Percentiles rank a stretch among this genome's conserved stretches.
phyloP scores from a whole-genome alignment of 2,888 invertebrate genomes.

The Zeuzera pyrina region DNA sequence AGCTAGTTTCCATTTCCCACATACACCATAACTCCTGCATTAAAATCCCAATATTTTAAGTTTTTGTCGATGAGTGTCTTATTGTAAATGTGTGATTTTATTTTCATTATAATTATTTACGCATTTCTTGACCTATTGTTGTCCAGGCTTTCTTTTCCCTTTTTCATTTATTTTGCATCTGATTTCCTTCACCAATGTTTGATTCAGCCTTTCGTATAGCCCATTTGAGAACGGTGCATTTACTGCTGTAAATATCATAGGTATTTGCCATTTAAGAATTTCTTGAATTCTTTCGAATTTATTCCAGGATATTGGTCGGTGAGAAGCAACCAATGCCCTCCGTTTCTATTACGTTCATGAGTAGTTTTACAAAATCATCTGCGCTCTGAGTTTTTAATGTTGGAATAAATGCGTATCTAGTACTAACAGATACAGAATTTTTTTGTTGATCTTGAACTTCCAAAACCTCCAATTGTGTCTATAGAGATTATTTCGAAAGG shows the following conservation, averaged over 20 bases:
- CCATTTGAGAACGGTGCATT: too few species aligned
- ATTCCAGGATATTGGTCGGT: slow-evolving; percentile 22
- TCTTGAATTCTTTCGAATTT: slow-evolving; percentile 20
- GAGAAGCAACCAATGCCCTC: slow-evolving; percentile 9
- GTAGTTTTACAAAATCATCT: slow-evolving; percentile 14
- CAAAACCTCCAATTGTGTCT: slow-evolving; percentile 14
- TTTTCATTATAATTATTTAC: slow-evolving; percentile 23
- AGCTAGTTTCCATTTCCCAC: too few species aligned
- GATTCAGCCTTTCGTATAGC: too few species aligned
- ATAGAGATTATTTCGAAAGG: slow-evolving; percentile 10
- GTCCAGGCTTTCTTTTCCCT: too few species aligned
- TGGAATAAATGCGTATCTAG: slow-evolving; percentile 10
- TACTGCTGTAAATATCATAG: too few species aligned
- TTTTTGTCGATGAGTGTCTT: slow-evolving; percentile 15
- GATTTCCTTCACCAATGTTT: too few species aligned
- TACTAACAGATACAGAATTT: slow-evolving; percentile 13
- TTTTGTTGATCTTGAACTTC: slow-evolving; percentile 13
- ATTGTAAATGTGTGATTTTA: slow-evolving; percentile 21
- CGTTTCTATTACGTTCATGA: slow-evolving; percentile 3
- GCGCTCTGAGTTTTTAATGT: slow-evolving; percentile 15
- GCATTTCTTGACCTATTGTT: slow-evolving; percentile 24
- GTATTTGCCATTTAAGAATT: slow-evolving; percentile 5
- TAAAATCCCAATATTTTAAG: slow-evolving; percentile 14
- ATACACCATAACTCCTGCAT: slow-evolving; percentile 18
- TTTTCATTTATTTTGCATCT: too few species aligned